Percentiles rank a stretch among this genome's conserved stretches.
Evolutionary conservation across 2,113 vertebrate species (phyloP).

Genomic region (Misgurnus mizolepis): DNA sequence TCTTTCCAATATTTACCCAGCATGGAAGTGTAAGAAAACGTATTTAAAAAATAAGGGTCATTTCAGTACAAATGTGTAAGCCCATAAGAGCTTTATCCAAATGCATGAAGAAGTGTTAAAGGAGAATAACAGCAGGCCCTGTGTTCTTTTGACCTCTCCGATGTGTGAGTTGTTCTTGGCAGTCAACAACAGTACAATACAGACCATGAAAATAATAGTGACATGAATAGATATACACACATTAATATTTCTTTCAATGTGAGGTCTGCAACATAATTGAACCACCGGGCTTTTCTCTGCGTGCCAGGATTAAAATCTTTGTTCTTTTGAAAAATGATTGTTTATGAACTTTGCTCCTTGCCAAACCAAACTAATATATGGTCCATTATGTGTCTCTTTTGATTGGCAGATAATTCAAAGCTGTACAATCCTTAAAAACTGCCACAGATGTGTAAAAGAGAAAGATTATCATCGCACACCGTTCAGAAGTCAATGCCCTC

Average conservation of each 20-base stretch:
- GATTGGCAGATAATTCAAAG: conserved; percentile 13
- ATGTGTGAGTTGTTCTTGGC: conserved; percentile 13
- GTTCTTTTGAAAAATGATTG: not conserved
- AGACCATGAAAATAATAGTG: conserved; percentile 11
- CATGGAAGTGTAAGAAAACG: too few species aligned
- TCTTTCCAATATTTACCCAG: not conserved
- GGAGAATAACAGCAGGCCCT: not conserved
- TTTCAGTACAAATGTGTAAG: not conserved
- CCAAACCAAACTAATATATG: conserved; percentile 2
- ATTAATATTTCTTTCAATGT: conserved; percentile 13
- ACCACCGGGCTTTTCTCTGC: not conserved
- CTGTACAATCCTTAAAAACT: not conserved
- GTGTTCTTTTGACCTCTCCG: not conserved
- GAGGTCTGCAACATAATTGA: conserved; percentile 23
- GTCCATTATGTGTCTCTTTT: not conserved
- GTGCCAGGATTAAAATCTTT: not conserved
- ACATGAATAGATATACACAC: conserved; percentile 10
- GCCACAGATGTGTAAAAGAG: not conserved
- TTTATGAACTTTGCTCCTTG: not conserved
- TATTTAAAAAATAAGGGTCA: not conserved
- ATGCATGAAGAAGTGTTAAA: not conserved
- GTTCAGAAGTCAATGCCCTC: conserved; percentile 20
- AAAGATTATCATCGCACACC: not conserved
- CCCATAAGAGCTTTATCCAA: not conserved
- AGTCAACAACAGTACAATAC: not conserved